These are phyloP conservation scores for Agraylea sexmaculata DNA, from an alignment of 1,140 invertebrate genomes.

Conservation along the genomic window DNA sequence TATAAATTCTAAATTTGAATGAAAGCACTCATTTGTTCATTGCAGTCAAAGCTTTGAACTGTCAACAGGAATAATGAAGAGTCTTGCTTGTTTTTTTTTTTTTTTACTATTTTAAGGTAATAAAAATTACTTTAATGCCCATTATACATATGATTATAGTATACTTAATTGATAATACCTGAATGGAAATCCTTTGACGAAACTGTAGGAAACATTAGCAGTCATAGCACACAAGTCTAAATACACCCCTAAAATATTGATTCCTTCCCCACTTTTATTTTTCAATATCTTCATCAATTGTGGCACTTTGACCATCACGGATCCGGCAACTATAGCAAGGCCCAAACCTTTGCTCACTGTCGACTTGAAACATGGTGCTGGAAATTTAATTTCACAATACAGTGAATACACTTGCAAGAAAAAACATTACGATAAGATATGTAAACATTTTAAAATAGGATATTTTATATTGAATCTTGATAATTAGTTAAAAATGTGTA, in stretches of 20 bases:
- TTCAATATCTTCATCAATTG: conserved; percentile 83
- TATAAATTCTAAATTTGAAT: too few species aligned
- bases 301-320: conserved; percentile 84
- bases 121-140: too few species aligned
- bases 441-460: conserved; percentile 5
- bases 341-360: conserved; percentile 80
- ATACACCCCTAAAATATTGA: conserved; percentile 72
- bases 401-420: conserved; percentile 6
- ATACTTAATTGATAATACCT: too few species aligned
- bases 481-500: too few species aligned
- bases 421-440: conserved; percentile 11
- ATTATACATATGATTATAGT: too few species aligned
- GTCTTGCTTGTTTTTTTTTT: too few species aligned
- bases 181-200: conserved; percentile 80
- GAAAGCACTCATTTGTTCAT: too few species aligned
- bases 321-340: conserved; percentile 76
- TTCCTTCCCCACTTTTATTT: conserved; percentile 78
- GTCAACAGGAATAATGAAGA: too few species aligned
- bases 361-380: conserved; percentile 74
- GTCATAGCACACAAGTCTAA: conserved; percentile 83
- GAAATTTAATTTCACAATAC: too few species aligned
- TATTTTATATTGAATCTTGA: conserved; percentile 3
- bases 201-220: conserved; percentile 79
- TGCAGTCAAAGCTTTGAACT: too few species aligned
- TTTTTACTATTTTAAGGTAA: too few species aligned